Base-by-base conservation (phyloP, 2,113 vertebrate species). In the Camelus bactrianus region DNA sequence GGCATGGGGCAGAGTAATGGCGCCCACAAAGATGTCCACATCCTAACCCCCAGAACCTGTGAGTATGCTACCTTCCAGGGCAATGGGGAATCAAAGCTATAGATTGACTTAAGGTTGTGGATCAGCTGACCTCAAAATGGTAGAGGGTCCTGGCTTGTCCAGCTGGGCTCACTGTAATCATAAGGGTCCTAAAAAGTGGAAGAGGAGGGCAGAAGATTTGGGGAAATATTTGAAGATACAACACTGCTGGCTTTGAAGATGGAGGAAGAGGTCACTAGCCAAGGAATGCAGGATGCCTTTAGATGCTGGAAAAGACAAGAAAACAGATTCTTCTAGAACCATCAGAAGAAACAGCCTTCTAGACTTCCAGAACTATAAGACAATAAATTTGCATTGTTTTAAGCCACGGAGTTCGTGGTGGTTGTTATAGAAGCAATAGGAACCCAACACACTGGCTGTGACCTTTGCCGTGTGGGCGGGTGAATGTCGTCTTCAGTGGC, bases 361-460 rank as follows among this genome's bases (percentile, higher is more conserved):
- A 38, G 22, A 7, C 17, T 0, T 20, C 64, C 20, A 38, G 35
- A 35, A 7, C n/a, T 1, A 4, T 62, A 24, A 38, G 42, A 16
- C 0, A 5, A 38, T 11, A 5, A 10, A 14, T 4, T 1, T n/a
- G 79, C 15, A 24, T 24, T 35, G 46, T 32, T 62, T 38, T 2
- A 30, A 38, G 69, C 67, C n/a, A 4, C 77, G 2, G 1, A 10
- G 11, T 22, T 15, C 3, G 6, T 8, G 30, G 28, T 8, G 0
- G 12, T 9, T 8, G 28, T 14, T 20, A 56, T 2, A 26, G 26
- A 0, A 7, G 50, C 16, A 8, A 12, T 3, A 26, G 24, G 70
- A 7, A 24, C 17, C 10, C 0, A 14, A 14, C 0, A 11, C 17
- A 3, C 8, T 1, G 0, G 24, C 56, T 20, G 0, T 4, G 2